Evolutionary conservation across 2,113 vertebrate genomes (phyloP).

Genomic region (Gymnorhina tibicen): DNA sequence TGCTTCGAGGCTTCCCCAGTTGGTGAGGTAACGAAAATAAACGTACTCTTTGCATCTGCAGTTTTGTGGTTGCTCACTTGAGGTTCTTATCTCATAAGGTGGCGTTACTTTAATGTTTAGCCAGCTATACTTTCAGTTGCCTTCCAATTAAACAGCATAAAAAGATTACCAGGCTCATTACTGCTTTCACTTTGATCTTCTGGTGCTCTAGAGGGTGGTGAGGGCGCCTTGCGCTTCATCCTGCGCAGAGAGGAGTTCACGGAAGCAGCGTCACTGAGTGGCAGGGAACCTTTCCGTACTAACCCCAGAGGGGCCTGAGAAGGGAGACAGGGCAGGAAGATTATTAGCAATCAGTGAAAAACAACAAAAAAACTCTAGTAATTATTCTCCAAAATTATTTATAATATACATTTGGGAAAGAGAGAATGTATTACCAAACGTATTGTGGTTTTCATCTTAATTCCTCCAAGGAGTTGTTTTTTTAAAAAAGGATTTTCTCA

Average conservation of each 20-base stretch:
- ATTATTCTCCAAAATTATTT: not conserved
- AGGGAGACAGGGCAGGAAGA: not conserved
- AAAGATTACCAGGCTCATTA: conserved; percentile 63
- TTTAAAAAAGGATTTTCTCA: not conserved
- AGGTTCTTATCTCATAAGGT: not conserved
- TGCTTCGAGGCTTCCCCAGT: rapidly evolving
- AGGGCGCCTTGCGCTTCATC: conserved; percentile 91
- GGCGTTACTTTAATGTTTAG: not conserved
- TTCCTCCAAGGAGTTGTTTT: not conserved
- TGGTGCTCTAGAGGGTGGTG: conserved; percentile 72
- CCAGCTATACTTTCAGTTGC: not conserved
- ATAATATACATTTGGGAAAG: not conserved
- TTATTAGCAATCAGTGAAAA: not conserved
- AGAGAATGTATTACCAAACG: not conserved
- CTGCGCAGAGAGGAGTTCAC: conserved; percentile 84
- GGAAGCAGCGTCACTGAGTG: conserved; percentile 61
- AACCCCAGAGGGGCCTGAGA: conserved; percentile 48
- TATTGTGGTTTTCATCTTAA: not conserved
- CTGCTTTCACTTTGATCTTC: conserved; percentile 60
- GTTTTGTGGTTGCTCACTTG: not conserved
- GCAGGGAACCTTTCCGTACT: conserved; percentile 68
- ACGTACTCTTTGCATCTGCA: not conserved
- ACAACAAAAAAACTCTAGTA: not conserved
- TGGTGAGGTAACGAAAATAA: not conserved
- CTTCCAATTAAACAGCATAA: not conserved